Base-by-base conservation (phyloP, 2,888 invertebrate genomes). In the Aphodius sticticus region DNA sequence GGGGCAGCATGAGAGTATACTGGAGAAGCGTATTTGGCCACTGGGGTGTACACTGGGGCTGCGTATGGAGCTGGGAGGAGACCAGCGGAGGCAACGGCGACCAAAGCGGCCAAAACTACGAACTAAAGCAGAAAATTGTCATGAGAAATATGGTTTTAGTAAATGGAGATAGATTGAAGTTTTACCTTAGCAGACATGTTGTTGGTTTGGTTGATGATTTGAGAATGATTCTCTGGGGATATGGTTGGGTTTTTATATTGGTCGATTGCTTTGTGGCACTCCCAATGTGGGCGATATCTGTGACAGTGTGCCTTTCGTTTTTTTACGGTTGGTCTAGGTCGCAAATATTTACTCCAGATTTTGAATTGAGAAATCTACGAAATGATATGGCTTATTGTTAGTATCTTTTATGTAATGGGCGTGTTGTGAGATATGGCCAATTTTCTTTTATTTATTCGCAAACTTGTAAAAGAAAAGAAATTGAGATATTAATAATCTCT, bases 21-120 rank as follows among this genome's bases (percentile, higher is more conserved):
- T 53, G 53, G 53, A 12, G 53, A 53, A 53, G 53, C 53, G 53
- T 53, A 53, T 53, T 53, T 53, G 53, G 53, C 53, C 12, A 53
- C 53, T 53, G 53, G 53, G 53, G 53, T 53, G 53, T 53, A 53
- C 12, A 53, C 53, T 53, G 53, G 53, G 53, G 53, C 53, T 53
- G 53, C 53, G 53, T 53, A 53, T 53, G 53, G 53, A 53, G 53
- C 53, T 53, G 53, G 53, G 53, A 53, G 53, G 53, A 53, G 53
- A 53, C 53, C 53, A 53, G 53, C 53, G 12, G 53, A 53, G 53
- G 53, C 53, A 53, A 53, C 53, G 53, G 53, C 53, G 53, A 53
- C 12, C 53, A 53, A 53, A 53, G 53, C 53, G 53, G 53, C 53
- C 53, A 53, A 53, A 53, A 53, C 53, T 53, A 53, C 53, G 53